Conservation (phyloP, 1,140 invertebrate species). For the Tetranychus urticae region DNA sequence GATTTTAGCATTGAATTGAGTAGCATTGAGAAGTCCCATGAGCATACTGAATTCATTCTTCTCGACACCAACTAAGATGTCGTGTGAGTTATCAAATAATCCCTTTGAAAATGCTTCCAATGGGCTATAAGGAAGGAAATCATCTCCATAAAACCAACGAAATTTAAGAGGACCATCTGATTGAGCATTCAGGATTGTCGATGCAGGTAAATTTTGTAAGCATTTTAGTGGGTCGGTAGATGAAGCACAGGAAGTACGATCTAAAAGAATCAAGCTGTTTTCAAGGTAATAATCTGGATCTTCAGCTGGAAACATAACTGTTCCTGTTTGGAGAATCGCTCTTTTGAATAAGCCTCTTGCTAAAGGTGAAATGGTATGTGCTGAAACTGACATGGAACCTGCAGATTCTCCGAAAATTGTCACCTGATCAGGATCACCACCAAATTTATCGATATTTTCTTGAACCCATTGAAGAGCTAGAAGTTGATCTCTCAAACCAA, state of each 20-base stretch:
- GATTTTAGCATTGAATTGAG: not conserved
- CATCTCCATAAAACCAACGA: not conserved
- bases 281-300: not conserved
- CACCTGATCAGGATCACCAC: slow-evolving; percentile 42
- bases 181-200: not conserved
- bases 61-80: not conserved
- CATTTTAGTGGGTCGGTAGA: not conserved
- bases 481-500: slow-evolving; percentile 35
- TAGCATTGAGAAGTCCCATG: not conserved
- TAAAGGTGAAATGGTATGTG: slow-evolving; percentile 31
- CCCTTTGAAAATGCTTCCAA: not conserved
- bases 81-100: not conserved
- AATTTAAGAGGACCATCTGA: not conserved
- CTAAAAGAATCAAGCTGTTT: not conserved
- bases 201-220: not conserved
- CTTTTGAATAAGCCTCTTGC: slow-evolving; percentile 16
- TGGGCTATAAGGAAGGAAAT: not conserved
- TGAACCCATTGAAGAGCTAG: slow-evolving; percentile 42
- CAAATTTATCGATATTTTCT: slow-evolving; percentile 59
- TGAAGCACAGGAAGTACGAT: not conserved
- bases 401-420: not conserved
- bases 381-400: slow-evolving; percentile 15
- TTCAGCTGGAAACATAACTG: not conserved
- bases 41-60: not conserved
- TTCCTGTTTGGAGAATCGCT: slow-evolving; percentile 11